Base-by-base conservation (phyloP, 37 sponge, comb jelly and placozoan species). In the Beroe forskalii region DNA sequence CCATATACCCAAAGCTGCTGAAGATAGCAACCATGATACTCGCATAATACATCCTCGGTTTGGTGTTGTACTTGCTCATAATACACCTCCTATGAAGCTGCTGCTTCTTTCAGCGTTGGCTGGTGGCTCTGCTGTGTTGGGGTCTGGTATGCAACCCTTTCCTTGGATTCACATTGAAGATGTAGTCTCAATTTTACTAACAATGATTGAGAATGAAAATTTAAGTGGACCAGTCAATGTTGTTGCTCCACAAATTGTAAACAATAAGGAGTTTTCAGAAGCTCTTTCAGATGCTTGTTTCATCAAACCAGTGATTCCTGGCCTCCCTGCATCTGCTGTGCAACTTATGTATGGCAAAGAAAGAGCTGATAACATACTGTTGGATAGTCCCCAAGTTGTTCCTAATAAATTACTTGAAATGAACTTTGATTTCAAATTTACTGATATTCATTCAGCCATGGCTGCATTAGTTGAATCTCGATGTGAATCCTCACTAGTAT, bases 81-180 rank as follows among this genome's bases (percentile, higher is more conserved):
- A 80, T 30, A 80, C 86, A 23, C 3, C 1, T 4, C 86, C 86
- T 6, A 40, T 80, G 86, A 23, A 4, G 12, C 40, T 43, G 43
- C 30, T 80, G 25, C 1, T 80, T 14, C 44, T 37, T 35, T 27
- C 37, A 44, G 3, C 25, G 2, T 12, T 43, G 28, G 25, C 4
- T 3, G 17, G 14, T 25, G 86, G 44, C 4, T 20, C 48, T 4
- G 35, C 86, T 23, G 55, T 43, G n/a, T 8, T 80, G 0, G 86
- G 86, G 3, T 25, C 44, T 41, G 86, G 86, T 6, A 38, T 42
- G 27, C 86, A 80, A n/a, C 86, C 86, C 55, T 80, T 80, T 30
- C 86, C 86, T 38, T 80, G 86, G 86, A 43, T 80, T 23, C 86
- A 80, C 86, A 44, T 80, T 1, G 55, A 80, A 19, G 86, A 80